Evolutionary conservation across 1,140 invertebrate species (phyloP).

Genomic region (Anastatus disparis): DNA sequence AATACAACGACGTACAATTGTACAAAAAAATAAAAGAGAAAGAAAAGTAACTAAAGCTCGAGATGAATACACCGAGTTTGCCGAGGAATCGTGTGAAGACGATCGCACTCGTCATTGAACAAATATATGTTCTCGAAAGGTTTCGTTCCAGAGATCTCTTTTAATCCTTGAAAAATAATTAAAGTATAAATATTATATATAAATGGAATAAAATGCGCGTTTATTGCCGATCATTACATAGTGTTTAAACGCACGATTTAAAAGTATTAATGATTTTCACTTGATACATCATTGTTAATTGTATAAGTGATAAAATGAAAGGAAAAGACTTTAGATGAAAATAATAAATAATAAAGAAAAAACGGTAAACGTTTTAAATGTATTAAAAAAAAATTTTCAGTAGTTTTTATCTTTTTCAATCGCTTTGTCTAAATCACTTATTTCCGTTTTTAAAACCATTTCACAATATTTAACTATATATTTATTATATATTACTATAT

Average conservation of each 20-base stretch:
- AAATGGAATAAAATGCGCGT: too few relatives aligned
- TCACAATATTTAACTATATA: too few relatives aligned
- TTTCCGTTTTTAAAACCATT: too few relatives aligned
- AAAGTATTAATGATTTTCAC: slow-evolving; percentile 15
- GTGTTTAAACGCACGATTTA: neutral
- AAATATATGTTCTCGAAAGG: too few relatives aligned
- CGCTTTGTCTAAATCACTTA: neutral
- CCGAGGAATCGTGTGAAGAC: neutral
- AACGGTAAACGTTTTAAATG: neutral
- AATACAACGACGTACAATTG: slow-evolving; percentile 33
- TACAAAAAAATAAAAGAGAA: neutral
- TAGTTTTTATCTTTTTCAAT: neutral
- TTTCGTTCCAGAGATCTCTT: neutral
- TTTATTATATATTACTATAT: neutral
- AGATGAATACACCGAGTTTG: neutral
- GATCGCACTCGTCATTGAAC: neutral
- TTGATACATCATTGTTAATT: neutral
- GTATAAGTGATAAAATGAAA: neutral
- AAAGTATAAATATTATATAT: too few relatives aligned
- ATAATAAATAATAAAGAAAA: neutral
- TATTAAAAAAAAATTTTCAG: too few relatives aligned
- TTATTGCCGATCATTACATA: neutral
- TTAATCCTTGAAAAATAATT: neutral
- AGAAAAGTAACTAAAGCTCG: neutral
- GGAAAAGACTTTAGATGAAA: too few relatives aligned